These are phyloP conservation scores for Caligus rogercresseyi DNA, from an alignment of 1,140 invertebrate species.

Conservation along the genomic window DNA sequence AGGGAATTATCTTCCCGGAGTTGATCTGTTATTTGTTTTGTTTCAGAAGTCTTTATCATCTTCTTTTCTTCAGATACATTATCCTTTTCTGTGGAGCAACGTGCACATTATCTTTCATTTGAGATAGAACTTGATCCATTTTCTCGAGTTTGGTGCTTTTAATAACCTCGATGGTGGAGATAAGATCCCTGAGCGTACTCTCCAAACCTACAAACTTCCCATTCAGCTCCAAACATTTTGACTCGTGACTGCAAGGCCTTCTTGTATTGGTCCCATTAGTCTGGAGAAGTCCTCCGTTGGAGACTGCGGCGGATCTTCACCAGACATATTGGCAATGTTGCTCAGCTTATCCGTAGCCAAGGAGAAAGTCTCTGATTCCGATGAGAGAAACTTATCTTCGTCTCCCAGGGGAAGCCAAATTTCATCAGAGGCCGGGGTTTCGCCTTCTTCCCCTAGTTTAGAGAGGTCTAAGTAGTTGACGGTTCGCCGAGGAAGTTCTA, in stretches of 20 bases:
- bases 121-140: neutral
- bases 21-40: constrained; percentile 4
- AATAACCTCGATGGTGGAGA: neutral
- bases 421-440: constrained; percentile 18
- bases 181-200: neutral
- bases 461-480: constrained; percentile 18
- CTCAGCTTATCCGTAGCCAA: constrained; percentile 16
- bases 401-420: constrained; percentile 18
- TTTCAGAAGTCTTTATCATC: neutral
- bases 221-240: neutral
- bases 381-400: constrained; percentile 18
- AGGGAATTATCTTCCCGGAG: constrained; percentile 10
- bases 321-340: constrained; percentile 9
- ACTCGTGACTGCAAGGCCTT: neutral
- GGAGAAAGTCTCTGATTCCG: constrained; percentile 13
- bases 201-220: neutral
- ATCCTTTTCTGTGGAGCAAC: neutral
- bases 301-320: neutral
- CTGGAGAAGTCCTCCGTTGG: neutral
- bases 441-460: constrained; percentile 15
- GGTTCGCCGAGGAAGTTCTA: neutral
- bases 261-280: neutral
- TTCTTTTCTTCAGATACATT: neutral
- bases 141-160: neutral
- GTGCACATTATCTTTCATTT: neutral